Evolutionary conservation across 2,797 vertebrate genomes (phyloP).

Genomic region (Coccyzus lansbergi): DNA sequence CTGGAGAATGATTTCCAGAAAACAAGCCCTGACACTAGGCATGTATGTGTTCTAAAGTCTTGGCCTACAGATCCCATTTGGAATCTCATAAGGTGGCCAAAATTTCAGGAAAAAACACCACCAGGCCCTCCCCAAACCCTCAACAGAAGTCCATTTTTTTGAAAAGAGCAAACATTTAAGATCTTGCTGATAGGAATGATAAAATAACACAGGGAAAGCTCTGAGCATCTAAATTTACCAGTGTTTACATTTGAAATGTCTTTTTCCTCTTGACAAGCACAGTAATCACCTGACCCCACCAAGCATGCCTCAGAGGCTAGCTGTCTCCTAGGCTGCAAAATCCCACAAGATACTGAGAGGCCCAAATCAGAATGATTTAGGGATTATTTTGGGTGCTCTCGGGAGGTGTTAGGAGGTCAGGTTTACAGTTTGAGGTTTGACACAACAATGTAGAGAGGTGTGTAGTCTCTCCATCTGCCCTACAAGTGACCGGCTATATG

Average conservation of each 20-base stretch:
- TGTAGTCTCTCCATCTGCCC: neutral
- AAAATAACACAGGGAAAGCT: neutral
- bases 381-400: neutral
- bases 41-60: neutral
- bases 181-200: neutral
- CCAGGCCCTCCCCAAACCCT: neutral
- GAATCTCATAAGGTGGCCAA: neutral
- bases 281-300: neutral
- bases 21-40: neutral
- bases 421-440: constrained; percentile 13
- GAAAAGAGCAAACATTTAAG: neutral
- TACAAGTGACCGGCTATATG: neutral
- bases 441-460: neutral
- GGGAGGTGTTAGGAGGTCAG: neutral
- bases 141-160: neutral
- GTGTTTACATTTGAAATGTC: neutral
- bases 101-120: neutral
- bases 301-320: neutral
- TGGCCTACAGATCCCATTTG: neutral
- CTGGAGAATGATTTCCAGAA: neutral
- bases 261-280: neutral
- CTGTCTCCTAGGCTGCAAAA: neutral
- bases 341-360: neutral
- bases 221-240: neutral
- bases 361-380: neutral